Percentiles rank a stretch among this genome's conserved stretches.
Conservation (phyloP, 30 jellyfish, hydroid and myxozoan species). For the Aurelia aurita complex sp. Pacific region DNA sequence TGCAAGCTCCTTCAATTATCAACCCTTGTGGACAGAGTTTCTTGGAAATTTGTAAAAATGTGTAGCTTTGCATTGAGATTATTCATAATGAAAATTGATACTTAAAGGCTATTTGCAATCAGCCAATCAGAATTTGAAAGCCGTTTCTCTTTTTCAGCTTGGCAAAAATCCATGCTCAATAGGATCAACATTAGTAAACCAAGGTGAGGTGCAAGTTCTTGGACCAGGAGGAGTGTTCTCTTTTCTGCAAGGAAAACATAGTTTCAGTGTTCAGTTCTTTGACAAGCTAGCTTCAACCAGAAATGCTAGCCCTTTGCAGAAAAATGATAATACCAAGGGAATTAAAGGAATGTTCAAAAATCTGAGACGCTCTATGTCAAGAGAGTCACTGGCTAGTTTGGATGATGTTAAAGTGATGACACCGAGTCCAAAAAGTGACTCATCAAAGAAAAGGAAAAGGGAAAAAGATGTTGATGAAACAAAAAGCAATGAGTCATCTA, state of each 20-base stretch:
- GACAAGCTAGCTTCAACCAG: conserved; percentile 16
- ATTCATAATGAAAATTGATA: too few species aligned
- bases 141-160: conserved; percentile 29
- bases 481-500: background rate
- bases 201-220: conserved; percentile 53
- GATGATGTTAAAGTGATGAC: background rate
- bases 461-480: background rate
- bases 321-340: conserved; percentile 3
- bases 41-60: too few species aligned
- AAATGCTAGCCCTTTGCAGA: conserved; percentile 3
- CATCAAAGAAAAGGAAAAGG: conserved; percentile 17
- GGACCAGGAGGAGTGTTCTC: conserved; percentile 61
- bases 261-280: conserved; percentile 70
- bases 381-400: background rate
- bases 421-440: background rate
- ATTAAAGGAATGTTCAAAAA: background rate
- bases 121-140: background rate
- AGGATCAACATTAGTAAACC: conserved; percentile 54
- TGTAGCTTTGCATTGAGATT: too few species aligned
- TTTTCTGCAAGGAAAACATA: conserved; percentile 63
- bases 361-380: conserved; percentile 5
- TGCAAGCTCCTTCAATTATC: too few species aligned
- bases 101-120: too few species aligned
- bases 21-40: too few species aligned
- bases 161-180: conserved; percentile 71